These are phyloP conservation scores for Rhopalosiphum padi DNA, from an alignment of 1,140 invertebrate species.

Conservation along the genomic window DNA sequence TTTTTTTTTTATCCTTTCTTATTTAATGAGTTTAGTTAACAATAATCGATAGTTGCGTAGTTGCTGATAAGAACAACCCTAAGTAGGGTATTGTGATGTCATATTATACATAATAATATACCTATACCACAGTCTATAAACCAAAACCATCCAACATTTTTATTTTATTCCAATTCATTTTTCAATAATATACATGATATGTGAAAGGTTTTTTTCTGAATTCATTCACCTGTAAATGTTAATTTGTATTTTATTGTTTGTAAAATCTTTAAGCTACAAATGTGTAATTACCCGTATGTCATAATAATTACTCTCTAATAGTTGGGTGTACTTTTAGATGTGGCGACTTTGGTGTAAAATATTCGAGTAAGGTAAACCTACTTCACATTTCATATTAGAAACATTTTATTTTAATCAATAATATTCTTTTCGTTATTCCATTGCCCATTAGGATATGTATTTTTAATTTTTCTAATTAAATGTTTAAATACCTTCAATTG, in stretches of 20 bases:
- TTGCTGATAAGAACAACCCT: background rate
- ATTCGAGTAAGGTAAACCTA: background rate
- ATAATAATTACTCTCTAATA: background rate
- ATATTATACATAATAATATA: background rate
- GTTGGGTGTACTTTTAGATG: background rate
- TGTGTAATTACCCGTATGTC: background rate
- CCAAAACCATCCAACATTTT: background rate
- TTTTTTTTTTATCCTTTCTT: too few species aligned
- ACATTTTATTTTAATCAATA: background rate
- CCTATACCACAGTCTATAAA: background rate
- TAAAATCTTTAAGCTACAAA: background rate
- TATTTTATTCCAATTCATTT: background rate
- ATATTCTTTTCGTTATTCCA: background rate
- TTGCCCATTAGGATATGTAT: background rate
- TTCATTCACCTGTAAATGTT: background rate
- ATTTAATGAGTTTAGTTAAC: too few species aligned
- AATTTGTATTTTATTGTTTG: background rate
- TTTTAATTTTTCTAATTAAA: background rate
- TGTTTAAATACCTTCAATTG: background rate
- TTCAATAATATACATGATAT: background rate
- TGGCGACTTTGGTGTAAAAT: background rate
- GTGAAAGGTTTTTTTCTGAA: background rate
- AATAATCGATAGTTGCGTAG: background rate
- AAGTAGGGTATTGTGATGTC: background rate
- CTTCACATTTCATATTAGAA: background rate